Evolutionary conservation across 2,113 vertebrate genomes (phyloP), one percentile per base, ranked within the genome.

Genomic region (Erythrolamprus reginae): DNA sequence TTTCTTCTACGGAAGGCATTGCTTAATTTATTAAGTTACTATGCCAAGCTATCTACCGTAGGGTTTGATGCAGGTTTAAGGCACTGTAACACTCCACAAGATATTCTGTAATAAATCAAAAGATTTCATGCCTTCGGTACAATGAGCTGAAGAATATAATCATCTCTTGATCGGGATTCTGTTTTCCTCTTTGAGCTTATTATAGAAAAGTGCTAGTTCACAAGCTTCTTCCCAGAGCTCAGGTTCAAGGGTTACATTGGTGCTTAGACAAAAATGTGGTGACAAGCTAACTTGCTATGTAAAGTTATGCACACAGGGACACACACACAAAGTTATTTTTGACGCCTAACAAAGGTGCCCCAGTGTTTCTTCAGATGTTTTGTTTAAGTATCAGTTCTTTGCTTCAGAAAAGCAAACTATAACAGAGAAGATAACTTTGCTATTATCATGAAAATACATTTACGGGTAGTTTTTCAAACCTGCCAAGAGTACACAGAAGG

Each of bases 271-370:
- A 95, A 96, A 96, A 96, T 95, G 94, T 88, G 89, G 89, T 0
- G 1, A 91, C 28, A 91, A 95, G 96, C 96, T 96, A 96, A 95
- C 94, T 95, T 95, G 92, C 95, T 96, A 96, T 95, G 95, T 95
- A 95, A 96, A 96, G 95, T 95, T 93, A 90, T 94, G 92, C 70
- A 21, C 70, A 21, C 33, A 77, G 2, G 13, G 28, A 61, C 26
- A 38, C 65, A 9, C 33, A 21, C 70, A 42, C 15, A 55, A 24
- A 90, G 88, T 88, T 93, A 92, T 95, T 93, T 96, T 90, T 65
- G 61, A 85, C 61, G 92, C 89, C 88, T 92, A 94, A 92, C 89
- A 91, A 95, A 94, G 77, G 91, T 89, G 92, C 77, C 70, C 89
- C 88, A 87, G 42, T 65, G 87, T 90, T 92, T 92, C 84, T 77